Conservation (phyloP, 2,888 invertebrate species). For the Laspeyria flexula region DNA sequence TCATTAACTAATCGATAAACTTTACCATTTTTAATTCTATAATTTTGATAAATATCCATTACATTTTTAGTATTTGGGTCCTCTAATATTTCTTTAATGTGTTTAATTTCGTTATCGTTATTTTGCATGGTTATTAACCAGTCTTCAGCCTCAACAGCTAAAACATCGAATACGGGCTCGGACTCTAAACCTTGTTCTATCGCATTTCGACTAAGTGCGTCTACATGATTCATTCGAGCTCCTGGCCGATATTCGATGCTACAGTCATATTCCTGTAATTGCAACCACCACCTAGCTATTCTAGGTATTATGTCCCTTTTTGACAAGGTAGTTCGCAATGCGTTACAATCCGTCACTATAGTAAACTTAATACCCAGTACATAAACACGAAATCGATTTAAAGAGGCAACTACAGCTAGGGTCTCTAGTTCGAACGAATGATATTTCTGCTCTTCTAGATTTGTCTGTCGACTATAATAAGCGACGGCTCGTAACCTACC, state of each 20-base stretch:
- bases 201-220: slow-evolving; percentile 46
- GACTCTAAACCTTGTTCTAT: background rate
- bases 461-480: too few relatives aligned
- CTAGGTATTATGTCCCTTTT: slow-evolving; percentile 22
- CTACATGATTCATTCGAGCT: slow-evolving; percentile 39
- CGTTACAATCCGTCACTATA: slow-evolving; percentile 12
- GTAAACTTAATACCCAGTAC: slow-evolving; percentile 11
- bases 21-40: slow-evolving; percentile 22
- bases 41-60: slow-evolving; percentile 29
- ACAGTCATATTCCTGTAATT: slow-evolving; percentile 47
- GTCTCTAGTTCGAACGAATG: too few relatives aligned
- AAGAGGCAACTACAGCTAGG: slow-evolving; percentile 30
- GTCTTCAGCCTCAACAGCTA: slow-evolving; percentile 4
- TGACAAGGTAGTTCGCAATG: slow-evolving; percentile 1
- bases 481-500: too few relatives aligned
- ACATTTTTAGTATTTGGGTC: slow-evolving; percentile 7
- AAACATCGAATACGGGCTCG: background rate
- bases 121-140: slow-evolving; percentile 29
- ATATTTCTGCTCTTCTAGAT: too few relatives aligned
- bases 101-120: slow-evolving; percentile 27
- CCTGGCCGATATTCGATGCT: slow-evolving; percentile 46
- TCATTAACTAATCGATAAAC: slow-evolving; percentile 10
- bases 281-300: slow-evolving; percentile 52
- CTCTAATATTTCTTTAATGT: slow-evolving; percentile 18
- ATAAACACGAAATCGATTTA: slow-evolving; percentile 33